Evolutionary conservation across 2,888 invertebrate genomes (phyloP).

Genomic region (Melanostoma scalare): DNA sequence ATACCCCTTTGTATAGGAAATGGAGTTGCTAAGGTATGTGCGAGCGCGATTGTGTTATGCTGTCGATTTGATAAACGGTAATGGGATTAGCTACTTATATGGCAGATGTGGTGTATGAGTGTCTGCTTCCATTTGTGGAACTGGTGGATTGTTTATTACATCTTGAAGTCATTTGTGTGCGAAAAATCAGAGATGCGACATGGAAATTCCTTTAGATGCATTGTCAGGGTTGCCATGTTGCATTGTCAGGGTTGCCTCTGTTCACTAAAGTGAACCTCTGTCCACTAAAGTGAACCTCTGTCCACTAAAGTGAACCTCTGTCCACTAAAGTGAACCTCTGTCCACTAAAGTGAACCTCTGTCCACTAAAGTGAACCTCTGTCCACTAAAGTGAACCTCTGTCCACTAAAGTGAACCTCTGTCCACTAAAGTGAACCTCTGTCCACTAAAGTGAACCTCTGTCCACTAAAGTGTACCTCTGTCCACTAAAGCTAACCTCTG

Average conservation of each 20-base stretch:
- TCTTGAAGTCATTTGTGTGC: constrained; percentile 18
- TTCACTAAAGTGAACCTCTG: no score
- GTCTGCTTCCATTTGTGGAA: constrained; percentile 61
- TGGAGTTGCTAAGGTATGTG: neutral
- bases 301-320: no score
- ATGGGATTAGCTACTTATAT: constrained; percentile 70
- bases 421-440: no score
- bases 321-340: no score
- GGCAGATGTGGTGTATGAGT: constrained; percentile 70
- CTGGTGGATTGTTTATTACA: constrained; percentile 49
- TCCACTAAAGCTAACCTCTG: no score
- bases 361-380: no score
- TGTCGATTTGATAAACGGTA: constrained; percentile 72
- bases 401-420: no score
- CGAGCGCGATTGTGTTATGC: constrained; percentile 62
- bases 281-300: no score
- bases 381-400: no score
- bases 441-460: no score
- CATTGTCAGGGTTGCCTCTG: constrained; percentile 23
- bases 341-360: no score
- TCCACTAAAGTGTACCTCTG: no score
- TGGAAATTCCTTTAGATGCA: constrained; percentile 23
- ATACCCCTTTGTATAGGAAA: neutral
- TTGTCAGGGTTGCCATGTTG: constrained; percentile 36
- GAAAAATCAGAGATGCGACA: neutral